phyloP scores from a whole-genome alignment of 2,888 invertebrate species.

The Phyto melanocephala region DNA sequence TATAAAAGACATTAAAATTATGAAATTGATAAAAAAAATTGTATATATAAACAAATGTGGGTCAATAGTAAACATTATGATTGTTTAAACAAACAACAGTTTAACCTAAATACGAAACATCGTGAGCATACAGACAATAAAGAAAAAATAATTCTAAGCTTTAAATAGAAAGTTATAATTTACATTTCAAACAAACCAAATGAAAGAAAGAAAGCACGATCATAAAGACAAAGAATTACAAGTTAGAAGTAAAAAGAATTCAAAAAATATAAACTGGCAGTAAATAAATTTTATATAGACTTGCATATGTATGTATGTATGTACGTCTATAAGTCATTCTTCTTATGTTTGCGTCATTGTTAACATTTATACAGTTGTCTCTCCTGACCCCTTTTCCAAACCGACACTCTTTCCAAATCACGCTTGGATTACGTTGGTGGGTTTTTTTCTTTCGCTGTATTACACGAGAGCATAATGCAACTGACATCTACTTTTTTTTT shows the following conservation, averaged over 20 bases:
- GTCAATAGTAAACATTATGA: conserved; percentile 43
- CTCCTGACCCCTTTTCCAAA: conserved; percentile 26
- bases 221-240: conserved; percentile 32
- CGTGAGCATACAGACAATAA: conserved; percentile 14
- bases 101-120: conserved; percentile 58
- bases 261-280: neutral
- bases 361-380: neutral
- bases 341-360: conserved; percentile 54
- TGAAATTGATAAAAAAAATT: conserved; percentile 1
- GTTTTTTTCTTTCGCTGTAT: conserved; percentile 1
- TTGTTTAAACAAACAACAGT: conserved; percentile 48
- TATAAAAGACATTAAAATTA: conserved; percentile 31
- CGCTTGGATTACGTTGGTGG: conserved; percentile 38
- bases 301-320: neutral
- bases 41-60: conserved; percentile 44
- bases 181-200: conserved; percentile 37
- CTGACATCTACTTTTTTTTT: neutral
- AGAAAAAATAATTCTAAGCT: conserved; percentile 33
- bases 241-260: neutral
- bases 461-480: conserved; percentile 28
- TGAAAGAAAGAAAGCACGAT: conserved; percentile 39
- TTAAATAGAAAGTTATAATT: conserved; percentile 62
- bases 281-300: neutral
- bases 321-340: conserved; percentile 26
- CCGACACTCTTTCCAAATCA: conserved; percentile 29